These are phyloP conservation scores for Sarcophaga caerulescens DNA, from an alignment of 2,888 invertebrate species.

Conservation along the genomic window DNA sequence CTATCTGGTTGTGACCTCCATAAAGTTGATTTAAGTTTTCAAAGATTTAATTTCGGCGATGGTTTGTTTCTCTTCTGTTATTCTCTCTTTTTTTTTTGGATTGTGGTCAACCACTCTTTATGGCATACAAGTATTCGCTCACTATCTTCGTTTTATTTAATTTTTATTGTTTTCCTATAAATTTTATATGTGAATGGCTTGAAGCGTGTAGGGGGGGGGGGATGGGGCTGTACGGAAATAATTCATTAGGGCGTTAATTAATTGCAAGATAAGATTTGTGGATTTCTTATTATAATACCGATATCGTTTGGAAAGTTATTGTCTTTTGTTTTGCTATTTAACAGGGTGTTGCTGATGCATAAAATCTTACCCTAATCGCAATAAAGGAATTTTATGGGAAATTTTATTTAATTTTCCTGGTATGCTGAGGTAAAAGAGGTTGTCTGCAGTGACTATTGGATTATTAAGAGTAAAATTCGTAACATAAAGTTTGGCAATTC, in stretches of 20 bases:
- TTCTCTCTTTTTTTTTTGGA: neutral
- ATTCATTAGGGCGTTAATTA: conserved; percentile 45
- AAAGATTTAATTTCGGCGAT: conserved; percentile 54
- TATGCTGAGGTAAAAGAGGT: too few relatives aligned
- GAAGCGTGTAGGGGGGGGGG: neutral
- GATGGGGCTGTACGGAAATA: neutral
- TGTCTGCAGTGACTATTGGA: too few relatives aligned
- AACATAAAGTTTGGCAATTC: too few relatives aligned
- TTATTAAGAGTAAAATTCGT: too few relatives aligned
- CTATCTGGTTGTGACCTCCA: too few relatives aligned
- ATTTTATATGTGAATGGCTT: conserved; percentile 16
- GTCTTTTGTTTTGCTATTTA: conserved; percentile 25
- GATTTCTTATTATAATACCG: neutral
- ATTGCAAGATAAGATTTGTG: conserved; percentile 37
- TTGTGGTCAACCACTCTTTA: conserved; percentile 28
- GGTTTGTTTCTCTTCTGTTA: neutral
- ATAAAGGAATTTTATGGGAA: conserved; percentile 18
- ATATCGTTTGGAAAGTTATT: neutral
- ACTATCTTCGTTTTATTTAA: conserved; percentile 41
- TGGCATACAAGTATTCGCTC: neutral
- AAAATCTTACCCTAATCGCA: conserved; percentile 2
- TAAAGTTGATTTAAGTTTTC: conserved; percentile 17
- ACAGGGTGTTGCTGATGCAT: neutral
- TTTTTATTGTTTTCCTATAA: conserved; percentile 40
- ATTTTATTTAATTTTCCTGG: neutral